These are phyloP conservation scores for Frankliniella fusca DNA, from an alignment of 2,888 invertebrate species.

Conservation along the genomic window DNA sequence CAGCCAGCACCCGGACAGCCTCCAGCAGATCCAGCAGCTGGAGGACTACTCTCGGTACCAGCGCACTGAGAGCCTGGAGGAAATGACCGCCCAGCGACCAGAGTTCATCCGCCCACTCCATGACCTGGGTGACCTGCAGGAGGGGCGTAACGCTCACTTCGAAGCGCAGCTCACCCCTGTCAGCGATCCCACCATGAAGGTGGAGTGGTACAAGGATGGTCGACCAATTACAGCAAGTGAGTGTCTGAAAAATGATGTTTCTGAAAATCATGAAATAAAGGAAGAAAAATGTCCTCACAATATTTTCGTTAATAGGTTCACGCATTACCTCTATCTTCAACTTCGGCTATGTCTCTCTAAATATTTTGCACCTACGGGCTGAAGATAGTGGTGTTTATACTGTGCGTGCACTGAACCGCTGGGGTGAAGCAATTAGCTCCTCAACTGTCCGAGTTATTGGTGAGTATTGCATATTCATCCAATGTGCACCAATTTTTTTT, in stretches of 20 bases:
- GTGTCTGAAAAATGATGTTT: constrained; percentile 37
- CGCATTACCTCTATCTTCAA: constrained; percentile 96
- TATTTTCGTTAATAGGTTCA: constrained; percentile 53
- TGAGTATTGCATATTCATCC: constrained; percentile 39
- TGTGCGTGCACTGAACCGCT: constrained; percentile 83
- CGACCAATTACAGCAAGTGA: constrained; percentile 87
- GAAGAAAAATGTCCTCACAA: constrained; percentile 21
- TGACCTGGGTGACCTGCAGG: constrained; percentile 80
- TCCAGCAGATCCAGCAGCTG: constrained; percentile 83
- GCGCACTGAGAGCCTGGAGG: constrained; percentile 78
- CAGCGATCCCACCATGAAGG: constrained; percentile 88
- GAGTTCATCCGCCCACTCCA: constrained; percentile 83
- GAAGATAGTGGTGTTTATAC: constrained; percentile 97
- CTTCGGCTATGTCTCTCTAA: constrained; percentile 98
- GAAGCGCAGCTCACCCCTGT: constrained; percentile 90
- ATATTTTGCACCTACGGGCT: constrained; percentile 96
- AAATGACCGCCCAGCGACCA: constrained; percentile 73
- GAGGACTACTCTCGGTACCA: constrained; percentile 88
- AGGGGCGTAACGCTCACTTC: constrained; percentile 88
- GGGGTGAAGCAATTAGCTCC: constrained; percentile 85
- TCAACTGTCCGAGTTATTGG: constrained; percentile 69
- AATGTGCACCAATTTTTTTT: not conserved
- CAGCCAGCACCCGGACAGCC: constrained; percentile 86
- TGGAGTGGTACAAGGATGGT: constrained; percentile 94
- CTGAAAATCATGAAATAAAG: constrained; percentile 3